Conservation (phyloP, 2,797 vertebrate genomes). For the Danionella dracula region DNA sequence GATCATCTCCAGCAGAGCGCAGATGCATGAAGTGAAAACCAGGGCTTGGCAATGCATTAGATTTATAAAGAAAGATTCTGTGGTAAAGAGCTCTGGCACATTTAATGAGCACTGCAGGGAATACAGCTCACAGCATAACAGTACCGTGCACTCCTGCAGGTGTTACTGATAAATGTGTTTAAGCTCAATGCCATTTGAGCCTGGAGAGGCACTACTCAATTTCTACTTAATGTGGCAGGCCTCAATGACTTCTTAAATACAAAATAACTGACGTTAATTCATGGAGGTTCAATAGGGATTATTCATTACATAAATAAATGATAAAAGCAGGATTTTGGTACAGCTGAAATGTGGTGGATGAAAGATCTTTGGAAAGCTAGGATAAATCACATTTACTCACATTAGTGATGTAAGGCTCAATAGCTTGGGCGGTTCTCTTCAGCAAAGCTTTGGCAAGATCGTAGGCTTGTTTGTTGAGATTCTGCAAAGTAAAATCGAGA, state of each 20-base stretch:
- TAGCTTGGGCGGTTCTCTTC: conserved; percentile 96
- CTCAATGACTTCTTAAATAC: not conserved
- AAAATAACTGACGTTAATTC: not conserved
- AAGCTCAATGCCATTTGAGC: conserved; percentile 7
- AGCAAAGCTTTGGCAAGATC: conserved; percentile 95
- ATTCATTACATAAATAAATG: not conserved
- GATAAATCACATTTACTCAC: conserved; percentile 68
- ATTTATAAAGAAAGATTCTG: not conserved
- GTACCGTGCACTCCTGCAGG: conserved; percentile 40
- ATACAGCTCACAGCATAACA: conserved; percentile 18
- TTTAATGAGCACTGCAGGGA: conserved; percentile 54
- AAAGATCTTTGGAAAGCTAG: not conserved
- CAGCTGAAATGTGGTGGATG: not conserved
- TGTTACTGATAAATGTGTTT: conserved; percentile 38
- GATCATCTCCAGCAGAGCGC: not conserved
- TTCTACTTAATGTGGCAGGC: not conserved
- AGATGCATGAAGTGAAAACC: not conserved
- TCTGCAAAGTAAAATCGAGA: conserved; percentile 64
- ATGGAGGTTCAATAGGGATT: conserved; percentile 5
- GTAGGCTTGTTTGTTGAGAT: conserved; percentile 97
- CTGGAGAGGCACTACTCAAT: not conserved
- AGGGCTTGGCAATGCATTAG: not conserved
- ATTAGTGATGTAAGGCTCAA: conserved; percentile 97
- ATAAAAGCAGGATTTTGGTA: not conserved
- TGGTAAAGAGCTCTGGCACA: not conserved